These are phyloP conservation scores for Phalacrocorax aristotelis DNA, from an alignment of 2,113 vertebrate genomes.

Conservation along the genomic window DNA sequence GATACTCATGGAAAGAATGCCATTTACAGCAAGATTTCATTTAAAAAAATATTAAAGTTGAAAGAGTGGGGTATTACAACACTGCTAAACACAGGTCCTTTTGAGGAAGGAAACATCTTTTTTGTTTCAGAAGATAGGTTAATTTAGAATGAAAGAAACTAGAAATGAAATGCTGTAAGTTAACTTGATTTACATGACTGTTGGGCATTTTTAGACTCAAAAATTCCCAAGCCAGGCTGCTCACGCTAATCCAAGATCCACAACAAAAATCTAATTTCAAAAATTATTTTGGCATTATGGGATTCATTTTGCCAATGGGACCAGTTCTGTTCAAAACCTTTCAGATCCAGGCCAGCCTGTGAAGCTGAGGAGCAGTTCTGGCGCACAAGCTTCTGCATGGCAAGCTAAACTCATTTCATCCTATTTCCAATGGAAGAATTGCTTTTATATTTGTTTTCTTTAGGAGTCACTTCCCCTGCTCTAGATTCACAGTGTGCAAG, in stretches of 20 bases:
- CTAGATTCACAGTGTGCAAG: background rate
- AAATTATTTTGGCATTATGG: background rate
- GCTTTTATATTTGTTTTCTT: background rate
- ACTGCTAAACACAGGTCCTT: background rate
- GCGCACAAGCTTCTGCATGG: rapidly evolving
- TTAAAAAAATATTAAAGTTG: background rate
- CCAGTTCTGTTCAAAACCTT: background rate
- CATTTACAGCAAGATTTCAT: background rate
- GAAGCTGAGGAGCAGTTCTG: background rate
- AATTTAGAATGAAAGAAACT: background rate
- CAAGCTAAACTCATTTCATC: background rate
- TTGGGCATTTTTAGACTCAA: background rate
- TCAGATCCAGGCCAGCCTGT: background rate
- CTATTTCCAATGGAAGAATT: background rate
- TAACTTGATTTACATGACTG: background rate
- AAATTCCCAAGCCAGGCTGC: background rate
- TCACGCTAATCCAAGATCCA: background rate
- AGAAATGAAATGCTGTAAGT: background rate
- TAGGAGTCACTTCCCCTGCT: background rate
- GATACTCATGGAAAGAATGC: background rate
- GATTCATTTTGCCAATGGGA: background rate
- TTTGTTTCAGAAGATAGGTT: background rate
- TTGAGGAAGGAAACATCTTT: background rate
- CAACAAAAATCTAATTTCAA: background rate
- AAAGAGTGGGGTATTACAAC: background rate